A percentile compares a stretch with the other conserved stretches of the same genome.
Evolutionary conservation across 23 tunicate genomes (phyloP).

Genomic region (Styela plicata): DNA sequence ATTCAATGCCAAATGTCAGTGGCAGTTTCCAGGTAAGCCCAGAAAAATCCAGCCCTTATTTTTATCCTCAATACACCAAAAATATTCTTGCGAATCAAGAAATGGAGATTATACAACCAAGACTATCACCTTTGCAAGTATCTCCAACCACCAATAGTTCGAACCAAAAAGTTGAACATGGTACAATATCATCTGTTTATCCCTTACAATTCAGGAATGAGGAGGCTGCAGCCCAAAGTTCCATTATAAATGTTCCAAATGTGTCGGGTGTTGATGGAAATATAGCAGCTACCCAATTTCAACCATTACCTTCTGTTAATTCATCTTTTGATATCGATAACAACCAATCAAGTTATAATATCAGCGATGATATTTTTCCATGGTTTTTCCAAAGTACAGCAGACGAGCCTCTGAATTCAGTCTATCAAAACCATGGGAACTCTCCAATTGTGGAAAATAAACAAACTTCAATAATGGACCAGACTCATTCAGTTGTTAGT

Average conservation of each 20-base stretch:
- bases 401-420: background rate
- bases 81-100: background rate
- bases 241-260: background rate
- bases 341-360: background rate
- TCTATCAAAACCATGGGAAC: background rate
- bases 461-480: background rate
- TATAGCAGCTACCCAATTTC: background rate
- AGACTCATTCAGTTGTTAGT: background rate
- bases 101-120: background rate
- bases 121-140: background rate
- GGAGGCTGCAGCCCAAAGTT: background rate
- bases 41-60: background rate
- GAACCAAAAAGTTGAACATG: background rate
- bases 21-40: background rate
- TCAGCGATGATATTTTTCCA: slow-evolving; percentile 8
- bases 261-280: background rate
- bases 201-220: background rate
- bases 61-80: background rate
- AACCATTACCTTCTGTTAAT: background rate
- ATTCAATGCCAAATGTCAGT: background rate
- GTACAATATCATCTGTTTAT: background rate
- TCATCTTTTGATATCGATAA: background rate
- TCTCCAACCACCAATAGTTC: background rate
- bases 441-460: background rate
- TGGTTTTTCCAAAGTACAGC: slow-evolving; percentile 19